Evolutionary conservation across 2,113 vertebrate genomes (phyloP), one percentile per base, ranked within the genome.

Genomic region (Cygnus buccinator): DNA sequence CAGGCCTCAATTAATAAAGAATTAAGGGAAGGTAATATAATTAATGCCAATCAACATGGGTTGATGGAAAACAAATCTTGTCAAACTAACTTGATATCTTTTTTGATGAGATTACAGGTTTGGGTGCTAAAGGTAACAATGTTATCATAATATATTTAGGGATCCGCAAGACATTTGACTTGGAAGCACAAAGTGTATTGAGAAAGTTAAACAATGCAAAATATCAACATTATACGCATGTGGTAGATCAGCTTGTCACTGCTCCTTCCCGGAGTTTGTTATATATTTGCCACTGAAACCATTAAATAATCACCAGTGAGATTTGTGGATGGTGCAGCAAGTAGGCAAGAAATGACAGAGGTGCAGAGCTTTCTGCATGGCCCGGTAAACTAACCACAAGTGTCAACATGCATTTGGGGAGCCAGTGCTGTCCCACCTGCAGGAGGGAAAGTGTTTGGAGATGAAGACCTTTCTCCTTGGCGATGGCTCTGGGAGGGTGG

Each of bases 1-100:
- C 93, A 80, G 90, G 91, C 94, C 91, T 96, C 94, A 95, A 96
- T 97, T 97, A 97, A 97, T 96, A 93, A 95, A 96, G 96, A 97
- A 97, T 97, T 96, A 96, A 94, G 87, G 90, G 59, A 79, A 91
- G 58, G 93, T 95, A 94, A 97, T 95, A 93, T 85, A 96, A 96
- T 96, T 95, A 96, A 95, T 96, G 96, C 93, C 96, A 97, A 90
- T 96, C 96, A 97, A 73, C 66, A 13, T 2, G 46, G 89, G 84
- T 81, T 90, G 94, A 93, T 93, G 75, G 94, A 91, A 96, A 97
- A 96, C 89, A 95, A 95, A 94, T 93, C 96, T 91, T 96, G 95
- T 96, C 96, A 95, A 83, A 87, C 77, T 87, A 76, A 87, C 78
- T 90, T 95, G 94, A 94, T 96, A 93, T 95, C 93, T 96, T 94